Evolutionary conservation across 2,113 vertebrate species (phyloP).

Genomic region (Sceloporus tristichus): DNA sequence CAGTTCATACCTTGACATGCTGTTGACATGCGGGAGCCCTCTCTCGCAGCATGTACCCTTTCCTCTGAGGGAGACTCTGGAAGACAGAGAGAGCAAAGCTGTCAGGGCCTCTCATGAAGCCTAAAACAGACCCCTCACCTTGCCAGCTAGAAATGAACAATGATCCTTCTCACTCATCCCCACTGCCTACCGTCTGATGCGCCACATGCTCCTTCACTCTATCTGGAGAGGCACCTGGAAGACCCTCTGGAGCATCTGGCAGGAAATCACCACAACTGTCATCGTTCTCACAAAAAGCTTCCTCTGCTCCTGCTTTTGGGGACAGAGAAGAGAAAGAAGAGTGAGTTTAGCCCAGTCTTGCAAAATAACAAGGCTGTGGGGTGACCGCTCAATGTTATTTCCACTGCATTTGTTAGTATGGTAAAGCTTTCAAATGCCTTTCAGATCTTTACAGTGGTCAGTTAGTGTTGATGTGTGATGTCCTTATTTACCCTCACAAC

Average conservation of each 20-base stretch:
- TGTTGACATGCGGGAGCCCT: neutral
- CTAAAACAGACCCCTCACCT: fast-evolving
- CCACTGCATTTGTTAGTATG: neutral
- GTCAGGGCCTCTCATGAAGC: fast-evolving
- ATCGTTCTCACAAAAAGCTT: fast-evolving
- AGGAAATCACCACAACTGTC: constrained; percentile 34
- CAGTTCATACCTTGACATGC: neutral
- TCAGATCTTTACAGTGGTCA: no score
- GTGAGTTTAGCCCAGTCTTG: fast-evolving
- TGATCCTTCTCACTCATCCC: no score
- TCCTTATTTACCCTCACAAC: no score
- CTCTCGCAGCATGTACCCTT: constrained; percentile 20
- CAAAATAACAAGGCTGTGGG: no score
- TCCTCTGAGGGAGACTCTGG: neutral
- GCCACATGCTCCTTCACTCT: constrained; percentile 67
- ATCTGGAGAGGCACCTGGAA: constrained; percentile 49
- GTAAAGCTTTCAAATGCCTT: neutral
- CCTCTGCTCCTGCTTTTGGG: neutral
- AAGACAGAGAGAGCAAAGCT: neutral
- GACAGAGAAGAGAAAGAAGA: neutral
- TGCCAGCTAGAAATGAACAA: fast-evolving
- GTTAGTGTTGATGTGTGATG: no score
- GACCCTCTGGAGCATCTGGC: neutral
- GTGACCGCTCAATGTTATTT: fast-evolving
- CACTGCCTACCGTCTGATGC: constrained; percentile 76